These are phyloP conservation scores for Clanis bilineata DNA, from an alignment of 2,888 invertebrate species.

Conservation along the genomic window DNA sequence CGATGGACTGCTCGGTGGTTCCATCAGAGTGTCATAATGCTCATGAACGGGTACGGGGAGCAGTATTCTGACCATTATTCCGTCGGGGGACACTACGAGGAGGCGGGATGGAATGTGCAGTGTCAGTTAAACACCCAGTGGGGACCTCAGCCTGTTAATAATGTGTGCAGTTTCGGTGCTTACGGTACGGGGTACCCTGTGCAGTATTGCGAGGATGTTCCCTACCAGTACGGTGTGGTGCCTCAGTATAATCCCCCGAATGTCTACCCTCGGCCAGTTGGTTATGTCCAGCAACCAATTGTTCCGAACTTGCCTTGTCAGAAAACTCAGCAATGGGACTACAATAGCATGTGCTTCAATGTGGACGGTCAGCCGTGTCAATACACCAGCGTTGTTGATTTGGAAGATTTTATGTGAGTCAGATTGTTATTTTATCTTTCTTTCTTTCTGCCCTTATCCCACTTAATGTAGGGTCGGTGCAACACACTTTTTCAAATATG, in stretches of 20 bases:
- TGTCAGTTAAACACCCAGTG: conserved; percentile 61
- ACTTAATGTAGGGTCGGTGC: too few relatives aligned
- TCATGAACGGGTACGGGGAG: conserved; percentile 51
- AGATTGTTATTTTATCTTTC: not conserved
- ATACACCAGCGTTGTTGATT: conserved; percentile 85
- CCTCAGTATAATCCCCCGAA: conserved; percentile 45
- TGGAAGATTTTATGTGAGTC: conserved; percentile 90
- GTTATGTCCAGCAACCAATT: conserved; percentile 42
- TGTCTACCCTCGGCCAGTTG: conserved; percentile 39
- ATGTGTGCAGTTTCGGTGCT: conserved; percentile 48
- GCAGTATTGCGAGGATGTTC: conserved; percentile 54
- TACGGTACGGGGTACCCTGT: conserved; percentile 47
- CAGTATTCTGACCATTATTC: conserved; percentile 52
- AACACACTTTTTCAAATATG: too few relatives aligned
- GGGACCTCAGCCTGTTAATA: conserved; percentile 43
- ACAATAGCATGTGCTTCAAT: conserved; percentile 85
- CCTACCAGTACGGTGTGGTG: conserved; percentile 41
- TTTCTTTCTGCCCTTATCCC: too few relatives aligned
- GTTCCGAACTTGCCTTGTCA: conserved; percentile 74
- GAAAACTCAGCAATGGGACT: conserved; percentile 81
- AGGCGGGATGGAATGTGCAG: conserved; percentile 58
- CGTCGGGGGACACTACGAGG: conserved; percentile 51
- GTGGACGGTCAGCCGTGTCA: conserved; percentile 85
- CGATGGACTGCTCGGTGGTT: conserved; percentile 67
- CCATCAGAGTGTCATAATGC: conserved; percentile 52